Evolutionary conservation across 2,888 invertebrate genomes (phyloP).

Genomic region (Euplagia quadripunctaria): DNA sequence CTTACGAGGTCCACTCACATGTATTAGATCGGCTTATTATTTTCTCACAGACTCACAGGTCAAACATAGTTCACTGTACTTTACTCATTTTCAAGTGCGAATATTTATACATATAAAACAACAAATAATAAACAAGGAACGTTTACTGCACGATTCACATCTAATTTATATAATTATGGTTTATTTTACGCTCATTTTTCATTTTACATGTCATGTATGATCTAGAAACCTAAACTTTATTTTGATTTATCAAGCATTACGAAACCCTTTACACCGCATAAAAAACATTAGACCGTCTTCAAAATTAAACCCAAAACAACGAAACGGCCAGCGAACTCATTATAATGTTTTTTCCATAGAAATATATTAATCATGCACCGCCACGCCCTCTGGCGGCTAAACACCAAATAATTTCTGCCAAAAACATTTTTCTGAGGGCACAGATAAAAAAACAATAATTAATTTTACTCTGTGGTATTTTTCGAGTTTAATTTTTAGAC

Average conservation of each 20-base stretch:
- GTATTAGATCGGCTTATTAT: too few species aligned
- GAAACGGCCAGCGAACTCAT: slow-evolving; percentile 71
- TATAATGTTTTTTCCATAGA: slow-evolving; percentile 80
- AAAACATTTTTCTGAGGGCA: slow-evolving; percentile 73
- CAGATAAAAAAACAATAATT: slow-evolving; percentile 80
- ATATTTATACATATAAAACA: too few species aligned
- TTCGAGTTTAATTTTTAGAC: slow-evolving; percentile 69
- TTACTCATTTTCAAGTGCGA: too few species aligned
- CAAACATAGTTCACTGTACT: too few species aligned
- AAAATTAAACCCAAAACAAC: slow-evolving; percentile 51
- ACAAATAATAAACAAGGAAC: too few species aligned
- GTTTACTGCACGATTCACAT: too few species aligned
- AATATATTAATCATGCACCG: slow-evolving; percentile 82
- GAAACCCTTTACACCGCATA: slow-evolving; percentile 42
- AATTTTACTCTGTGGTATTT: slow-evolving; percentile 81
- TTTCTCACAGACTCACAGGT: too few species aligned
- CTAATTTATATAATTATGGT: neutral
- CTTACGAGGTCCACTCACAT: too few species aligned
- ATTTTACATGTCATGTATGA: neutral
- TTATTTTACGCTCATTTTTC: neutral
- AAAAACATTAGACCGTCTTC: slow-evolving; percentile 50
- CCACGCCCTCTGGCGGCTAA: slow-evolving; percentile 84
- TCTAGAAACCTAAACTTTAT: neutral
- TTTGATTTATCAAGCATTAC: slow-evolving; percentile 24
- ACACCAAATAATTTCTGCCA: slow-evolving; percentile 86